Evolutionary conservation across 2,797 vertebrate species (phyloP), one percentile per base, ranked within the genome.

Genomic region (Cirrhinus molitorella): DNA sequence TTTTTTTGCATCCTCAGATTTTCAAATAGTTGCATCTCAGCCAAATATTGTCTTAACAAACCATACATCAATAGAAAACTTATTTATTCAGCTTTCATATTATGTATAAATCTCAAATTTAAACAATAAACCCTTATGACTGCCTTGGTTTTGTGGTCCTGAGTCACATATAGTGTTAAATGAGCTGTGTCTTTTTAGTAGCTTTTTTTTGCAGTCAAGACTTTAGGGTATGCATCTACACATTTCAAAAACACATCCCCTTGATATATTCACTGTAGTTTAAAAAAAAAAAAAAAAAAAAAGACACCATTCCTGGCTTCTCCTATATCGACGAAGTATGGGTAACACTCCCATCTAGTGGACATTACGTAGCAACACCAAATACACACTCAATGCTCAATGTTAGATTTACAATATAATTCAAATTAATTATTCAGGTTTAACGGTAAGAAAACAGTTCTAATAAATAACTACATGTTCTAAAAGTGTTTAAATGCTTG

Each of bases 301-400:
- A 13, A 0, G 4, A 65, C 25, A 34, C 49, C 16, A 70, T n/a
- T 37, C 16, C 25, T 9, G 3, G 11, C 13, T 25, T 57, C 51
- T 13, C 2, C n/a, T 59, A 7, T 11, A 25, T 43, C 43, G 57
- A 37, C 28, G 3, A 83, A 57, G 6, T 61, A 21, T 78, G 82
- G 53, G 16, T 40, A 78, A 83, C 74, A 61, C 65, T 78, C 65
- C 14, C 82, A 77, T 51, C 82, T 78, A 23, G 66, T 70, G 82
- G 40, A 65, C 21, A 59, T 31, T 16, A 37, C 3, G 19, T 37
- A 74, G 19, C 28, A 75, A 72, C 17, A 61, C 43, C n/a, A 73
- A 53, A 49, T 5, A 57, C 14, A 11, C 13, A 51, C 13, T 73
- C 28, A n/a, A 17, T 21, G 14, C 2, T 47, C 7, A 76, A 16